These are phyloP conservation scores for Coracias cyanogaster DNA, from an alignment of 2,797 vertebrate species.

Conservation along the genomic window DNA sequence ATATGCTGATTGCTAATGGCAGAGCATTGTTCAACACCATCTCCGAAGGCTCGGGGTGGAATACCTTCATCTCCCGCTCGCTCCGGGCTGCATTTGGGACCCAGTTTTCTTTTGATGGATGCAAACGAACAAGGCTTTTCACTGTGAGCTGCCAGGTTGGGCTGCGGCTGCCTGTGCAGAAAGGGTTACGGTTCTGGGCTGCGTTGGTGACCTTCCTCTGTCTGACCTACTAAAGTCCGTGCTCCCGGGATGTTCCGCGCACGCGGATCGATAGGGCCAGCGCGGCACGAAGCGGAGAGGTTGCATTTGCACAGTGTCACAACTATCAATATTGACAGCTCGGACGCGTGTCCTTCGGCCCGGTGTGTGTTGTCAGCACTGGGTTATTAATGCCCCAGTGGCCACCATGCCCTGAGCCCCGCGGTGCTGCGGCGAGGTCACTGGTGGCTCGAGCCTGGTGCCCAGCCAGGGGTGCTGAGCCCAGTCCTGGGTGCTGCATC, in stretches of 20 bases:
- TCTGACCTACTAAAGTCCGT: not conserved
- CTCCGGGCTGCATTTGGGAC: not conserved
- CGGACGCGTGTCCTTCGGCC: not conserved
- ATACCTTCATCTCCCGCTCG: not conserved
- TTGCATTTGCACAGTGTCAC: not conserved
- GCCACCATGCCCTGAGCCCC: not conserved
- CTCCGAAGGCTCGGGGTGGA: not conserved
- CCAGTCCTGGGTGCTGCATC: not conserved
- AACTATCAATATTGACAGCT: slow-evolving; percentile 4
- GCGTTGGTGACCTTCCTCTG: slow-evolving; percentile 7
- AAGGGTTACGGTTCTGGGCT: not conserved
- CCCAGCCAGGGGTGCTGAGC: not conserved
- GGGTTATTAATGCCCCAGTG: not conserved
- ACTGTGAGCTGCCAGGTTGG: not conserved
- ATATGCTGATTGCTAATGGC: slow-evolving; percentile 70
- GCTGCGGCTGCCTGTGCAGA: not conserved
- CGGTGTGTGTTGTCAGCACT: not conserved
- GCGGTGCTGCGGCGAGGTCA: fast-evolving
- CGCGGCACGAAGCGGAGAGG: not conserved
- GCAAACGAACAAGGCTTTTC: not conserved
- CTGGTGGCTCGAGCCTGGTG: fast-evolving
- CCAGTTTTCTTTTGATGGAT: not conserved
- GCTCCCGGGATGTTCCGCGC: not conserved
- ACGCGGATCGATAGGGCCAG: slow-evolving; percentile 9
- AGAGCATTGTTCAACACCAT: slow-evolving; percentile 1